Evolutionary conservation across 1,140 invertebrate species (phyloP).

Genomic region (Scylla paramamosain): DNA sequence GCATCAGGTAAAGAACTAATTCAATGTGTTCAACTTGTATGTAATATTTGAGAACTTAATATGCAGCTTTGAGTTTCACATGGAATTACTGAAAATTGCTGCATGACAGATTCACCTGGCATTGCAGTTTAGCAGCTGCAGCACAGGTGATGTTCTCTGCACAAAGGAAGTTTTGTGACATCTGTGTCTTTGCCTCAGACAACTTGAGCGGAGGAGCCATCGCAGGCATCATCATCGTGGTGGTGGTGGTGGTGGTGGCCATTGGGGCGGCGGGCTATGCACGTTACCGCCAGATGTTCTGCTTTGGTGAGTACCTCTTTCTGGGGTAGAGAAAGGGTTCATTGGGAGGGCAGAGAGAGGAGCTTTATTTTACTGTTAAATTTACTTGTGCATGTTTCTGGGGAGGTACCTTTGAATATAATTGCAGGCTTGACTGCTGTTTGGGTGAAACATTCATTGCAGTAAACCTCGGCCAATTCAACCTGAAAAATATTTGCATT

Average conservation of each 20-base stretch:
- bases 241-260: slow-evolving; percentile 57
- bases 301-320: slow-evolving; percentile 70
- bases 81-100: background rate
- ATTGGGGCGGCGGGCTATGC: slow-evolving; percentile 60
- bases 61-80: background rate
- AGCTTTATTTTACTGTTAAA: background rate
- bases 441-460: slow-evolving; percentile 8
- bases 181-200: slow-evolving; percentile 24
- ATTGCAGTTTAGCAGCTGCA: background rate
- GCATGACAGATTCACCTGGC: background rate
- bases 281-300: slow-evolving; percentile 74
- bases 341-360: background rate
- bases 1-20: background rate
- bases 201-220: slow-evolving; percentile 68
- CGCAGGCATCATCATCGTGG: slow-evolving; percentile 68
- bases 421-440: background rate
- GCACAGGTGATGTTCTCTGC: background rate
- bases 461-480: slow-evolving; percentile 44
- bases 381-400: background rate
- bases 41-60: background rate
- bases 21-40: background rate
- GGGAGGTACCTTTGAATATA: background rate
- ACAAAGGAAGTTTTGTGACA: background rate
- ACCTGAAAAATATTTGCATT: background rate
- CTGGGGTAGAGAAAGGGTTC: too few relatives aligned